Conservation (phyloP, 2,888 invertebrate species). For the Nephrotoma flavescens region DNA sequence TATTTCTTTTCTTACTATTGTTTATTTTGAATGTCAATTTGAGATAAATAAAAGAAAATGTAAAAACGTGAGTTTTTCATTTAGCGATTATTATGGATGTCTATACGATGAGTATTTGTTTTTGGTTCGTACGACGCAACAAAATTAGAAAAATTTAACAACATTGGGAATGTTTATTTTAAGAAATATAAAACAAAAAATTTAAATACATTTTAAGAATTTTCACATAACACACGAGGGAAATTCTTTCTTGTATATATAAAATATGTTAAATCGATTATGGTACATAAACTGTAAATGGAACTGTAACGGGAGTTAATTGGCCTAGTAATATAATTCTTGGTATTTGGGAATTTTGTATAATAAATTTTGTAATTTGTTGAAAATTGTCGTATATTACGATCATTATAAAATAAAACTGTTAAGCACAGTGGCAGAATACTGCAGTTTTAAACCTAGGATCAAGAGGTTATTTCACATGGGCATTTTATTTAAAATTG, state of each 20-base stretch:
- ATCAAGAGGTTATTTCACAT: conserved; percentile 2
- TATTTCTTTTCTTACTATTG: neutral
- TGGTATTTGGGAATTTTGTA: neutral
- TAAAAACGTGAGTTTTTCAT: neutral
- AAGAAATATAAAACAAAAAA: neutral
- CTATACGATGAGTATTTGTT: neutral
- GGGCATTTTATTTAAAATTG: neutral
- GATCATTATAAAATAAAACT: neutral
- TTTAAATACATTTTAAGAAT: neutral
- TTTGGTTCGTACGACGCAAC: neutral
- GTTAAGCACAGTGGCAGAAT: conserved; percentile 3
- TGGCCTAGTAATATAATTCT: neutral
- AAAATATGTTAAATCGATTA: neutral
- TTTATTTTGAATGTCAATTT: neutral
- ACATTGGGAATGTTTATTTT: neutral
- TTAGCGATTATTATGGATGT: neutral
- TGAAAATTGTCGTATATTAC: too few relatives aligned
- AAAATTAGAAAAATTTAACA: neutral
- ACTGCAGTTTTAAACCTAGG: conserved; percentile 1
- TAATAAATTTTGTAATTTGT: neutral
- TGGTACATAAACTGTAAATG: neutral
- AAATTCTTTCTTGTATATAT: neutral
- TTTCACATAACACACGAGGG: neutral
- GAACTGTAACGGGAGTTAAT: neutral
- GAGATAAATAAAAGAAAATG: neutral